Conservation (phyloP, 2,797 vertebrate species). For the Protosalanx chinensis region DNA sequence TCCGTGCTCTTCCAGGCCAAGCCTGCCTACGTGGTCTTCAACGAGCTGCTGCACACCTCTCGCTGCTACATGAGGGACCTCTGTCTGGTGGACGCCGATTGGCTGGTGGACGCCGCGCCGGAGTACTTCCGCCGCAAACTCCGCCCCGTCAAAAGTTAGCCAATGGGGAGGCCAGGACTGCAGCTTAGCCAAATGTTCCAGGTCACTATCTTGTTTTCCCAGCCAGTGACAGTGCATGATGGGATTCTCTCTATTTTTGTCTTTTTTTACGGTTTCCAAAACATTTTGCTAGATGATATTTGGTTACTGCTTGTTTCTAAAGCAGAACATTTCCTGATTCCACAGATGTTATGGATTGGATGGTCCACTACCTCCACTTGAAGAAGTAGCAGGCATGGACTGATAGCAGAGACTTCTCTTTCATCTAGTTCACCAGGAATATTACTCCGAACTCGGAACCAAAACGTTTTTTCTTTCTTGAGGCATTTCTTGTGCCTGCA, state of each 20-base stretch:
- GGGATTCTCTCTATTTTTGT: too few species aligned
- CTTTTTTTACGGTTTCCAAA: conserved; percentile 8
- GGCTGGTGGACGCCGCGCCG: conserved; percentile 89
- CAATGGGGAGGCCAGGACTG: conserved; percentile 3
- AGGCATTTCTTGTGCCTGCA: conserved; percentile 21
- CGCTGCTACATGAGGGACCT: conserved; percentile 96
- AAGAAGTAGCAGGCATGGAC: conserved; percentile 33
- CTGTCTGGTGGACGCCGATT: conserved; percentile 87
- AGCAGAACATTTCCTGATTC: conserved; percentile 20
- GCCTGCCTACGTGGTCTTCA: conserved; percentile 88
- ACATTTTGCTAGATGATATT: not conserved
- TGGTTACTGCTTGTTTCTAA: conserved; percentile 10
- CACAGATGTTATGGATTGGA: conserved; percentile 13
- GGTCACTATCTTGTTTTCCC: conserved; percentile 8
- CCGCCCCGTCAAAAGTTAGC: conserved; percentile 70
- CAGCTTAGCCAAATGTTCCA: not conserved
- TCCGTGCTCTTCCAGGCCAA: conserved; percentile 92
- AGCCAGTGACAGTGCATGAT: conserved; percentile 7
- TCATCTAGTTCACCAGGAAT: conserved; percentile 6
- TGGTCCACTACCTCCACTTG: conserved; percentile 55
- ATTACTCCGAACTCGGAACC: conserved; percentile 12
- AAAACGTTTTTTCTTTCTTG: conserved; percentile 32
- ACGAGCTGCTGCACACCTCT: conserved; percentile 87
- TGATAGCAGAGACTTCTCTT: conserved; percentile 40
- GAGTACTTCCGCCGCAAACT: conserved; percentile 88